Evolutionary conservation across 64 coral and sea anemone species (phyloP).

Genomic region (Astreopora myriophthalma): DNA sequence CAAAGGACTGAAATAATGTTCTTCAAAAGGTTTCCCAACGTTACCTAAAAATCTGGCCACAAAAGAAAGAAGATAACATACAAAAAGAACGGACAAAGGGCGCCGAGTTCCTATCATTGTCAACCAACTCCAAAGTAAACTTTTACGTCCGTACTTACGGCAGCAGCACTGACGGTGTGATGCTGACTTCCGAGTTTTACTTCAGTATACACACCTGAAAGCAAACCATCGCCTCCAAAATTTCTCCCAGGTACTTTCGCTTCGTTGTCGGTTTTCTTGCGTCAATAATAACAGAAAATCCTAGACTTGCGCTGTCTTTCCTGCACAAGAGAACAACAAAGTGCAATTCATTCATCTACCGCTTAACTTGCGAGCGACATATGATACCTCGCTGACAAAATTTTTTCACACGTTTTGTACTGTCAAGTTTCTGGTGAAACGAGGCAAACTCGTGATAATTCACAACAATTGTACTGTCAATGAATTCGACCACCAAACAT

Average conservation of each 20-base stretch:
- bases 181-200: neutral
- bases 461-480: neutral
- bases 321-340: constrained; percentile 69
- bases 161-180: too few species aligned
- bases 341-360: neutral
- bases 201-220: constrained; percentile 84
- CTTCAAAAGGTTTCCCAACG: too few species aligned
- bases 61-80: too few species aligned
- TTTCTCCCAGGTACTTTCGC: constrained; percentile 72
- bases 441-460: constrained; percentile 7
- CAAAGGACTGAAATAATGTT: neutral
- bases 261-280: constrained; percentile 82
- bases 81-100: too few species aligned
- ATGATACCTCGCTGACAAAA: constrained; percentile 19
- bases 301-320: constrained; percentile 78
- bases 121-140: neutral
- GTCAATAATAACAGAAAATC: constrained; percentile 90
- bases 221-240: constrained; percentile 91
- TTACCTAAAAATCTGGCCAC: too few species aligned
- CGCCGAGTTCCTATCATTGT: too few species aligned
- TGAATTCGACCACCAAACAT: neutral
- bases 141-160: too few species aligned
- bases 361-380: constrained; percentile 19
- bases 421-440: constrained; percentile 42
- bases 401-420: neutral